These are phyloP conservation scores for Eulemur rubriventer DNA, from an alignment of 2,797 vertebrate species.

Conservation along the genomic window DNA sequence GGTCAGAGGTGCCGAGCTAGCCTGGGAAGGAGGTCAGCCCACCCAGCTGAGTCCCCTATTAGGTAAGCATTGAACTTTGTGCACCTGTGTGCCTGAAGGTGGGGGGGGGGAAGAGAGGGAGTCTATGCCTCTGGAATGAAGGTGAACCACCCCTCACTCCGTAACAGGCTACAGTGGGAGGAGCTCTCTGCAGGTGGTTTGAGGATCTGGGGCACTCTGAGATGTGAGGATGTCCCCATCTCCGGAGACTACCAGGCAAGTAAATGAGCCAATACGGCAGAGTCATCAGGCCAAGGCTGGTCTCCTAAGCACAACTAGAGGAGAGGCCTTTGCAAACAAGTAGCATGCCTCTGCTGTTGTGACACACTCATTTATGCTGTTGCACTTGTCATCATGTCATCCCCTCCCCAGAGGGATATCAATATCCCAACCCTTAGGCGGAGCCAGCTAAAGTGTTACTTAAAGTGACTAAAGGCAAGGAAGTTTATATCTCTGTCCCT, in stretches of 20 bases:
- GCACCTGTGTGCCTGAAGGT: neutral
- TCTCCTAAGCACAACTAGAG: neutral
- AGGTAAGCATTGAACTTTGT: neutral
- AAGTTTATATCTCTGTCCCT: neutral
- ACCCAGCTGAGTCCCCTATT: neutral
- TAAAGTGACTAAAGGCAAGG: neutral
- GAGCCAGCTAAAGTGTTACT: neutral
- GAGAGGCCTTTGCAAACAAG: neutral
- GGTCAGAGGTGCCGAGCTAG: neutral
- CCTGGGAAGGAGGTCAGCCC: neutral
- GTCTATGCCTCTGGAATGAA: neutral
- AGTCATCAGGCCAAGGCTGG: neutral
- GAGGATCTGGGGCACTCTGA: neutral
- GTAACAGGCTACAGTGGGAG: neutral
- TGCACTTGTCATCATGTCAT: neutral
- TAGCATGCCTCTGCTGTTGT: neutral
- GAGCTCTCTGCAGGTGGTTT: neutral
- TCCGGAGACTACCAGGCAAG: neutral
- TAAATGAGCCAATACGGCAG: neutral
- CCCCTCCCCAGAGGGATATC: neutral
- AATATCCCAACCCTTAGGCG: neutral
- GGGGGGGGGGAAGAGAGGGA: neutral
- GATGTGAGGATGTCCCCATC: neutral
- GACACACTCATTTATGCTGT: neutral
- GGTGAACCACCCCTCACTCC: neutral